Conservation (phyloP, 2,797 vertebrate species). For the Acanthiza pusilla region DNA sequence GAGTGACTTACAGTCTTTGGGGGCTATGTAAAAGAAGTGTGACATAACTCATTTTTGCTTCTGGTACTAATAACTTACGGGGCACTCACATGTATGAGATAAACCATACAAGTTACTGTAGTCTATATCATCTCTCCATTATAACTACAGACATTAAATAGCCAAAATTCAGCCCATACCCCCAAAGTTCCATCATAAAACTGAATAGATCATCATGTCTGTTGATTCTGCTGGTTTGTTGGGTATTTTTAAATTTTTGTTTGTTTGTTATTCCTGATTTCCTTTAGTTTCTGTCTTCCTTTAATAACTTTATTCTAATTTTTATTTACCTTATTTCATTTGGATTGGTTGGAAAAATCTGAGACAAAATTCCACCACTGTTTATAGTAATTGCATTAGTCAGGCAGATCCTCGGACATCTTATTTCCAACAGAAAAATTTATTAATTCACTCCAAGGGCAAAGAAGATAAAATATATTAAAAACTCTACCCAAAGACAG, state of each 20-base stretch:
- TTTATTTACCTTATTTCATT: constrained; percentile 24
- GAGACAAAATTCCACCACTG: constrained; percentile 26
- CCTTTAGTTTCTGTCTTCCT: constrained; percentile 13
- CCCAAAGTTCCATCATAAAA: constrained; percentile 61
- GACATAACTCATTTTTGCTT: constrained; percentile 67
- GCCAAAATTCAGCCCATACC: constrained; percentile 38
- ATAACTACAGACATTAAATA: constrained; percentile 59
- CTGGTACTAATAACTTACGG: constrained; percentile 67
- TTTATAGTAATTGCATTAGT: constrained; percentile 45
- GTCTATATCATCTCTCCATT: constrained; percentile 68
- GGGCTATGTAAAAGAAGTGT: constrained; percentile 44
- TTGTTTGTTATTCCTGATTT: constrained; percentile 47
- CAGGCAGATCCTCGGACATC: constrained; percentile 18
- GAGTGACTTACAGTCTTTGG: constrained; percentile 64
- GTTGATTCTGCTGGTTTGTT: constrained; percentile 24
- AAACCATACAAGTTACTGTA: constrained; percentile 66
- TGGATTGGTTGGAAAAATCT: constrained; percentile 1
- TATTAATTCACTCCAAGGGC: constrained; percentile 29
- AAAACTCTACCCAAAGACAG: neutral
- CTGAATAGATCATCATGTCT: constrained; percentile 47
- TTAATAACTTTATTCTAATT: constrained; percentile 17
- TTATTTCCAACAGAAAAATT: constrained; percentile 16
- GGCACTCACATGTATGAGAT: constrained; percentile 51
- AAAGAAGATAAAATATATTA: constrained; percentile 36
- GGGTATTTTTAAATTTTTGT: neutral